phyloP scores from a whole-genome alignment of 2,797 vertebrate species.

The Sebastes hubbsi region DNA sequence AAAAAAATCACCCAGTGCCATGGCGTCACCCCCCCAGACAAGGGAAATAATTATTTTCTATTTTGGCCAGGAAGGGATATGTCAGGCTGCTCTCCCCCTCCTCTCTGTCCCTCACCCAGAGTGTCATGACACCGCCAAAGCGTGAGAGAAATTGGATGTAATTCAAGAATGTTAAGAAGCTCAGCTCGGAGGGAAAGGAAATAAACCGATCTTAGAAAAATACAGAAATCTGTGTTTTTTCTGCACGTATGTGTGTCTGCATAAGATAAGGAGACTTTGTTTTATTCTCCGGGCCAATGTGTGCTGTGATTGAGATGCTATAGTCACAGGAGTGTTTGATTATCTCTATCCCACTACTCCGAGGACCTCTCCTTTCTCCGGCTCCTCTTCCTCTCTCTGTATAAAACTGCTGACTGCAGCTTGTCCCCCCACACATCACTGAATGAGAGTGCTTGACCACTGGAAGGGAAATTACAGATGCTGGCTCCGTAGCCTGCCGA shows the following conservation, averaged over 20 bases:
- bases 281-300: constrained; percentile 34
- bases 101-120: constrained; percentile 35
- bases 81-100: constrained; percentile 48
- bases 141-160: constrained; percentile 56
- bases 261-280: constrained; percentile 63
- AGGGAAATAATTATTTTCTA: constrained; percentile 68
- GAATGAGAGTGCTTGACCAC: constrained; percentile 72
- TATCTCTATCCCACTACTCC: constrained; percentile 46
- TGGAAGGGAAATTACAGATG: constrained; percentile 78
- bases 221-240: constrained; percentile 22
- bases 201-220: constrained; percentile 60
- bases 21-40: constrained; percentile 45
- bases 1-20: constrained; percentile 23
- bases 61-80: constrained; percentile 60
- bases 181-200: constrained; percentile 44
- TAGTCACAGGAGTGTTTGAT: constrained; percentile 47
- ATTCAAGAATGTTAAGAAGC: constrained; percentile 73
- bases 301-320: constrained; percentile 54
- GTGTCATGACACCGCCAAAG: constrained; percentile 59
- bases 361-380: constrained; percentile 48
- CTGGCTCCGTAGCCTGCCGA: constrained; percentile 49
- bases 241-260: constrained; percentile 40
- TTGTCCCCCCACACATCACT: constrained; percentile 30
- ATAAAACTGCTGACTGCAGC: constrained; percentile 71
- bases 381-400: constrained; percentile 48